Evolutionary conservation across 2,888 invertebrate genomes (phyloP).

Genomic region (Opisthograptis luteolata): DNA sequence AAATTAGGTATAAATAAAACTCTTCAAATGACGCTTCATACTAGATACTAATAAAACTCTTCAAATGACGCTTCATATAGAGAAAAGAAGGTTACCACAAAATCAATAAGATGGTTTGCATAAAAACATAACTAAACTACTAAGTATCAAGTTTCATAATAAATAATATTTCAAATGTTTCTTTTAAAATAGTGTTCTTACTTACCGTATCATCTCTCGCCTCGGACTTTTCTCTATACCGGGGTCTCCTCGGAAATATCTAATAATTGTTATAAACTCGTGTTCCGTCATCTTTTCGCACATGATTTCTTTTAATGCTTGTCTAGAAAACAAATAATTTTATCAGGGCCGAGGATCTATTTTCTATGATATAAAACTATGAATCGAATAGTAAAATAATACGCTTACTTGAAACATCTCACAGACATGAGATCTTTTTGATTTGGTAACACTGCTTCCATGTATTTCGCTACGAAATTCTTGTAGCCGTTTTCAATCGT

Average conservation of each 20-base stretch:
- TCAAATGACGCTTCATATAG: too few relatives aligned
- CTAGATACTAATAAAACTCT: too few relatives aligned
- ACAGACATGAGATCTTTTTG: slow-evolving; percentile 74
- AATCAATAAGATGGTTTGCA: too few relatives aligned
- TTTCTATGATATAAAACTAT: not conserved
- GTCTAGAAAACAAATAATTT: slow-evolving; percentile 67
- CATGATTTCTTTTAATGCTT: slow-evolving; percentile 87
- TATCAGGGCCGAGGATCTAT: not conserved
- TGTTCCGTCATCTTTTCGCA: slow-evolving; percentile 90
- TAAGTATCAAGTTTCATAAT: too few relatives aligned
- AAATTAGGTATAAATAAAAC: too few relatives aligned
- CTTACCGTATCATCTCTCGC: slow-evolving; percentile 72
- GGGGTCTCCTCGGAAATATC: slow-evolving; percentile 87
- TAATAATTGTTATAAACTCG: slow-evolving; percentile 90
- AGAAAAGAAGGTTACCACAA: too few relatives aligned
- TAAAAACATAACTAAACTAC: too few relatives aligned
- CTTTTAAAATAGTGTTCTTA: too few relatives aligned
- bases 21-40: too few relatives aligned
- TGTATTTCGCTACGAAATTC: slow-evolving; percentile 89
- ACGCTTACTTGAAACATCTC: slow-evolving; percentile 75
- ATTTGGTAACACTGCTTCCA: slow-evolving; percentile 70
- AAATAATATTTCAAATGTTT: too few relatives aligned
- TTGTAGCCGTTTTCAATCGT: slow-evolving; percentile 86
- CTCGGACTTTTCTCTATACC: slow-evolving; percentile 73
- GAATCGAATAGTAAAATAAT: not conserved